A percentile compares a stretch with the other conserved stretches of the same genome.
Conservation (phyloP, 2,888 invertebrate genomes). For the Sphinx pinastri region DNA sequence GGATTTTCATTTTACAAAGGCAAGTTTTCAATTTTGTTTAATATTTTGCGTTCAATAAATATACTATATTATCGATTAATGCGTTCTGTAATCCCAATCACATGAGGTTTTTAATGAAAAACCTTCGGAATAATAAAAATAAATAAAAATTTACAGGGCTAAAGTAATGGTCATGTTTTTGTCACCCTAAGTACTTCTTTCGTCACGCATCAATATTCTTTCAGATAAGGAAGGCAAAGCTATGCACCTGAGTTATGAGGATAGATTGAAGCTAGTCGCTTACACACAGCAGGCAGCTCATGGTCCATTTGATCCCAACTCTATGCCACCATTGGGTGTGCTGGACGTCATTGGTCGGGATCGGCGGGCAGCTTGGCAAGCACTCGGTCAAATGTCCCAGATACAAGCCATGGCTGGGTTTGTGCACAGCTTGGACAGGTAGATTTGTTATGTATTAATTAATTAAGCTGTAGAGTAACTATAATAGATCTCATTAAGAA, state of each 20-base stretch:
- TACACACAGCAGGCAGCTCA: slow-evolving; percentile 95
- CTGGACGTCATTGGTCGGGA: slow-evolving; percentile 98
- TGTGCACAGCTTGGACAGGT: slow-evolving; percentile 92
- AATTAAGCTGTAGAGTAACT: neutral
- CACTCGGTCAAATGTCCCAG: slow-evolving; percentile 92
- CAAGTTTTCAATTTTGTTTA: slow-evolving; percentile 59
- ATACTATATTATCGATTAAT: neutral
- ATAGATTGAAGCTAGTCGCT: slow-evolving; percentile 95
- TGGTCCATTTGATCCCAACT: slow-evolving; percentile 90
- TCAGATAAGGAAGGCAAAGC: slow-evolving; percentile 99
- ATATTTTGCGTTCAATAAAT: neutral
- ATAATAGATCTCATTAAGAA: too few relatives aligned
- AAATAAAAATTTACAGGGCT: too few relatives aligned
- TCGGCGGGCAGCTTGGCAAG: slow-evolving; percentile 96
- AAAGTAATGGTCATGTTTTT: neutral
- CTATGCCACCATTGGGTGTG: slow-evolving; percentile 93
- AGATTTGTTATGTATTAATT: slow-evolving; percentile 27
- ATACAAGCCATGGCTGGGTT: slow-evolving; percentile 97
- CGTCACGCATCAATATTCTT: neutral
- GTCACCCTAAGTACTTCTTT: neutral
- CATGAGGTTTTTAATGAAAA: too few relatives aligned
- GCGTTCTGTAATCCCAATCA: too few relatives aligned
- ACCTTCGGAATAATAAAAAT: neutral
- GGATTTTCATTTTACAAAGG: slow-evolving; percentile 97
- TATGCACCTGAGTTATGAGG: slow-evolving; percentile 96